Evolutionary conservation across 2,888 invertebrate species (phyloP).

Genomic region (Bombylius major): DNA sequence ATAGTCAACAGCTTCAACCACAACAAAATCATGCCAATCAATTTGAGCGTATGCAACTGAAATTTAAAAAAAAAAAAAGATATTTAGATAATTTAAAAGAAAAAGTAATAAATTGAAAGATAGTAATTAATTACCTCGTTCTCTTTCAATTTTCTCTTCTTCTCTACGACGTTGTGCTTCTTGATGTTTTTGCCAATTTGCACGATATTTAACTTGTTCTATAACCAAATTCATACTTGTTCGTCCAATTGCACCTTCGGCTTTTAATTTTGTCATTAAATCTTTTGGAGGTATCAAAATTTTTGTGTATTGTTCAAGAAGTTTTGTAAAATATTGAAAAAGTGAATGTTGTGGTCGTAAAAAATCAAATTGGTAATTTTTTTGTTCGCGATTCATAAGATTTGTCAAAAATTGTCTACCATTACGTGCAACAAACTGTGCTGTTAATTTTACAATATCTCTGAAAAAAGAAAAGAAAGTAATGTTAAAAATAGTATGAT

Average conservation of each 20-base stretch:
- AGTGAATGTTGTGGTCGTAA: conserved; percentile 95
- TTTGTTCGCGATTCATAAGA: conserved; percentile 94
- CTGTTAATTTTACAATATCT: conserved; percentile 95
- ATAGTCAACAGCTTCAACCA: conserved; percentile 99
- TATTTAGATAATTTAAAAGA: background rate
- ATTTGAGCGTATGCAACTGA: conserved; percentile 88
- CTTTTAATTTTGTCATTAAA: conserved; percentile 60
- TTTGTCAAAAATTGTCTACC: conserved; percentile 96
- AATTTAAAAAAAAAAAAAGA: conserved; percentile 15
- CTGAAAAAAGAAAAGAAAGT: conserved; percentile 37
- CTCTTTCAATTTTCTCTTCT: conserved; percentile 90
- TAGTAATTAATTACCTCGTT: conserved; percentile 47
- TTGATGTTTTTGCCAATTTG: conserved; percentile 94
- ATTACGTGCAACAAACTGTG: conserved; percentile 97
- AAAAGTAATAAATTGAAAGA: conserved; percentile 2
- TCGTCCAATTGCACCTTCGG: conserved; percentile 58
- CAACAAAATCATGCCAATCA: conserved; percentile 99
- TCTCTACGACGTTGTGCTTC: conserved; percentile 85
- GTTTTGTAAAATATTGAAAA: conserved; percentile 95
- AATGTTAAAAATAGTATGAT: background rate
- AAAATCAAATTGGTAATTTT: conserved; percentile 98
- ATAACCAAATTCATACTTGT: conserved; percentile 45
- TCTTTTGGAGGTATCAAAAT: conserved; percentile 92
- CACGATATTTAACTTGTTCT: conserved; percentile 85
- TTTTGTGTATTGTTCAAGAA: conserved; percentile 97